Base-by-base conservation (phyloP, 2,113 vertebrate genomes). In the Microcebus griseorufus region DNA sequence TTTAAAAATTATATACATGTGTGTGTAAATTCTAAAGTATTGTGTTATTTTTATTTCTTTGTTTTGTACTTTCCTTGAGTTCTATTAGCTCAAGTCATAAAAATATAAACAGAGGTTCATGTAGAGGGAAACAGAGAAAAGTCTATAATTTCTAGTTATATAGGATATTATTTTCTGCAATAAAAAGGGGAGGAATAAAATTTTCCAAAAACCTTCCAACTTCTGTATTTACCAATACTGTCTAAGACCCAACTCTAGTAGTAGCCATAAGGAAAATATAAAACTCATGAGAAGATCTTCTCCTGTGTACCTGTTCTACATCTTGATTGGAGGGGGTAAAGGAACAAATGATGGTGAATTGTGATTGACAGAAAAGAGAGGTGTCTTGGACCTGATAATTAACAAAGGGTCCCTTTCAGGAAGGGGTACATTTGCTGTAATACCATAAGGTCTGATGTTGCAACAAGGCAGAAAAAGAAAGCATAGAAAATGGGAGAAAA, bases 281-380 rank as follows among this genome's bases (percentile, higher is more conserved):
- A n/a, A 0, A 7, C 5, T 29, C 34, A 14, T 0, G 4, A 37
- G 3, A 60, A 29, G 3, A 27, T n/a, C 17, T 51, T 69, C 18
- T n/a, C 18, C 22, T 79, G n/a, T 55, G 16, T n/a, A 23, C 16
- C 42, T n/a, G 5, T 78, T 48, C 83, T 32, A 48, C 4, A 34
- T 14, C 37, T 3, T 17, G 32, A 82, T 1, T 32, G 11, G 27
- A n/a, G 25, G 17, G 8, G 73, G 25, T 14, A 13, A 67, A 20
- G 34, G 45, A 60, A 29, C 20, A 62, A 6, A 69, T 14, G 34
- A 39, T 39, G 20, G 58, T 76, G 37, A 87, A 51, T 60, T 53
- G 17, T 4, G 18, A 53, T 8, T 80, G 45, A 55, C 53, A 51
- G 32, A 79, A 75, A 60, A 12, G 16, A 67, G 20, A 45, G 13